A percentile compares a stretch with the other conserved stretches of the same genome.
These are phyloP conservation scores for Petrocephalus zakoni DNA, from an alignment of 2,113 vertebrate species.

Conservation along the genomic window DNA sequence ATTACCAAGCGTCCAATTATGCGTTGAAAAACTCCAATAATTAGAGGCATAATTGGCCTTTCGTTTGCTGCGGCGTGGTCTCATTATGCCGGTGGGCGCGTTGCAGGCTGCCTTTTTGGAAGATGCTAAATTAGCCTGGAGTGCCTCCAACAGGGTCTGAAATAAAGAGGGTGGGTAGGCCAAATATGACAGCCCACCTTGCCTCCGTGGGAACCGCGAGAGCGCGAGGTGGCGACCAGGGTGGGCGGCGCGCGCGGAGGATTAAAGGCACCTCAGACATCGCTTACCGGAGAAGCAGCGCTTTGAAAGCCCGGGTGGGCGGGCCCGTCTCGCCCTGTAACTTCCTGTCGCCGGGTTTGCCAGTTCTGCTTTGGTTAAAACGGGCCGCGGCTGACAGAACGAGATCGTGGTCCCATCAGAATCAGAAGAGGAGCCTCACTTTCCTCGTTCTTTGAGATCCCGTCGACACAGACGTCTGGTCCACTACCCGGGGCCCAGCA, in stretches of 20 bases:
- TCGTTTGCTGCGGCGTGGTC: neutral
- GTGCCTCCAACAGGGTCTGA: neutral
- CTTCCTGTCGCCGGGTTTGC: neutral
- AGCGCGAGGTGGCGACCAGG: neutral
- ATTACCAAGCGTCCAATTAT: slow-evolving; percentile 5
- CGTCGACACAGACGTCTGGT: neutral
- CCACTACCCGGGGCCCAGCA: neutral
- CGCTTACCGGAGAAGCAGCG: neutral
- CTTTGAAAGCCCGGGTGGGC: neutral
- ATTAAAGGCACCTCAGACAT: neutral
- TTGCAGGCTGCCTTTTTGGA: neutral
- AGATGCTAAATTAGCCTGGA: slow-evolving; percentile 8
- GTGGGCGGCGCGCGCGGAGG: no score
- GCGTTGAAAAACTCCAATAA: slow-evolving; percentile 2
- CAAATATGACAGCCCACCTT: neutral
- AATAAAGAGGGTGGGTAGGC: neutral
- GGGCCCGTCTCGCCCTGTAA: neutral
- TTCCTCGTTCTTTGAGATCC: neutral
- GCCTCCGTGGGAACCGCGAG: neutral
- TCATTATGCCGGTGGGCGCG: neutral
- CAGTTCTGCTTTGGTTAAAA: neutral
- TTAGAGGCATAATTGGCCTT: neutral
- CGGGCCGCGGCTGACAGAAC: neutral
- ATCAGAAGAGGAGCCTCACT: neutral
- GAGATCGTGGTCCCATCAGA: neutral